phyloP scores from a whole-genome alignment of 2,797 vertebrate genomes.

The Onychomys arenicola region DNA sequence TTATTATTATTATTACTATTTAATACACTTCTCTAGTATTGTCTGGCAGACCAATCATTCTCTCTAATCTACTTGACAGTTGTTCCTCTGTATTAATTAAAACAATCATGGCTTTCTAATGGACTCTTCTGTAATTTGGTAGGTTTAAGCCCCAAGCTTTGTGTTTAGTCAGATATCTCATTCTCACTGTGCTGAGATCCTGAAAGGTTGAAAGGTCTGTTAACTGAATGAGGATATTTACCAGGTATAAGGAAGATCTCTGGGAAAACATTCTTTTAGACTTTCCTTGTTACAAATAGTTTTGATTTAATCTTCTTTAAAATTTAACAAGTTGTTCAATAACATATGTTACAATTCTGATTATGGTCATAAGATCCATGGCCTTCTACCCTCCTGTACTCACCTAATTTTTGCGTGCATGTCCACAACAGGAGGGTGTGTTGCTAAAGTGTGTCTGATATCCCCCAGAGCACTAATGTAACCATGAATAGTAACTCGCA shows the following conservation, averaged over 20 bases:
- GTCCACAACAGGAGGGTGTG: not conserved
- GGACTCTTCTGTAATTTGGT: not conserved
- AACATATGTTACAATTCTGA: not conserved
- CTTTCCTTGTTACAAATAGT: not conserved
- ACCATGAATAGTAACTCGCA: not conserved
- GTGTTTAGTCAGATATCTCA: not conserved
- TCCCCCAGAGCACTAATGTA: not conserved
- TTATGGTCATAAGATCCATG: not conserved
- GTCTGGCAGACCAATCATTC: not conserved
- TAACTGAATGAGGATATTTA: not conserved
- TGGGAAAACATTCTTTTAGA: not conserved
- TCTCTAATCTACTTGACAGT: not conserved
- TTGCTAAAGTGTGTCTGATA: not conserved
- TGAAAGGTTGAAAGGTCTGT: not conserved
- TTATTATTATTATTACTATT: slow-evolving; percentile 20
- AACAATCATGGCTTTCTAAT: not conserved
- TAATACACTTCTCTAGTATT: not conserved
- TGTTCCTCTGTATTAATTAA: slow-evolving; percentile 21
- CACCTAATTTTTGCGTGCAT: not conserved
- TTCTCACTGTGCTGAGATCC: not conserved
- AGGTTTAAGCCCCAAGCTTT: not conserved
- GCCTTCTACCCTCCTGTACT: not conserved
- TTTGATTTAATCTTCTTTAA: not conserved
- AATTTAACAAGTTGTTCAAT: slow-evolving; percentile 12
- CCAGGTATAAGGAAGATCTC: not conserved